Conservation (phyloP, 35 echinoderm and acorn worm genomes). For the Diadema setosum region DNA sequence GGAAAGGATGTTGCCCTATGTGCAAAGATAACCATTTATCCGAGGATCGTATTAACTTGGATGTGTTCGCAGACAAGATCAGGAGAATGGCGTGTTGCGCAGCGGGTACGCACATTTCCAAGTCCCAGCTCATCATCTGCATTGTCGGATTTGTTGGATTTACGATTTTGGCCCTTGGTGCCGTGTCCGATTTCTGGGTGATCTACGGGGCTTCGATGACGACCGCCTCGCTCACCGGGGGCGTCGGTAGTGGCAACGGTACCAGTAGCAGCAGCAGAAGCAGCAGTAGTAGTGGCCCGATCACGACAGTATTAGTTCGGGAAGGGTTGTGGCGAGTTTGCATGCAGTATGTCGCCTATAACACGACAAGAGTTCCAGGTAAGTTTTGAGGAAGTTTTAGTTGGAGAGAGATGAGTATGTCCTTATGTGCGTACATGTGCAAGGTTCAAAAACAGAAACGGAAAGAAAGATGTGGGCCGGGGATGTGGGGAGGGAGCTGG, state of each 20-base stretch:
- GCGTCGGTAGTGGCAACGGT: neutral
- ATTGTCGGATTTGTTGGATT: constrained; percentile 5
- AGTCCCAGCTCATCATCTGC: neutral
- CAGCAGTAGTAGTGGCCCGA: neutral
- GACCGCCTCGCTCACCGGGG: neutral
- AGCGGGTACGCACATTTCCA: neutral
- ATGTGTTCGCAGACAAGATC: too few relatives aligned
- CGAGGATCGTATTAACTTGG: too few relatives aligned
- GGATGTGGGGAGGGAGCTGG: too few relatives aligned
- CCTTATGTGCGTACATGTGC: too few relatives aligned
- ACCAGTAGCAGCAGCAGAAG: too few relatives aligned
- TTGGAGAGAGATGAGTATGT: too few relatives aligned
- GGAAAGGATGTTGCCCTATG: too few relatives aligned
- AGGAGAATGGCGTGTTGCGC: neutral
- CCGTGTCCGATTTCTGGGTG: neutral
- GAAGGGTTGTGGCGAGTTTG: neutral
- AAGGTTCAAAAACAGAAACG: too few relatives aligned
- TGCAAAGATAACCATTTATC: too few relatives aligned
- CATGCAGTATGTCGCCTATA: neutral
- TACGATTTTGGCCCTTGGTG: neutral
- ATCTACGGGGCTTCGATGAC: neutral
- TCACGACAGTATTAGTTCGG: neutral
- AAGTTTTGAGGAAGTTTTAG: too few relatives aligned
- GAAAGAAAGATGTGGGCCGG: too few relatives aligned
- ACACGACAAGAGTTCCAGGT: neutral